Percentiles rank a stretch among this genome's conserved stretches.
Evolutionary conservation across 2,113 vertebrate genomes (phyloP).

Genomic region (Rhodinocichla rosea): DNA sequence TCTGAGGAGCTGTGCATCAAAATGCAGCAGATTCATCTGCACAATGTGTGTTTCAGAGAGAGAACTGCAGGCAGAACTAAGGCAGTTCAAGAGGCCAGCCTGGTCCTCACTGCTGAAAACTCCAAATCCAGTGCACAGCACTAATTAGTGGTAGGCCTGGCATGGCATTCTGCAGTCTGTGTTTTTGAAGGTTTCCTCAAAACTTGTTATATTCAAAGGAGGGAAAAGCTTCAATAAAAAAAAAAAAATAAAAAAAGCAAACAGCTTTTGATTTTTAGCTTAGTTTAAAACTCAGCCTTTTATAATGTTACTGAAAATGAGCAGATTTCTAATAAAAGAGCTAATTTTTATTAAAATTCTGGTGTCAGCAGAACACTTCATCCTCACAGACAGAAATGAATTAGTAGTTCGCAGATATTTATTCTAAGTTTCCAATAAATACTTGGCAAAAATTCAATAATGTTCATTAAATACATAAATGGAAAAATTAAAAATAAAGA

Average conservation of each 20-base stretch:
- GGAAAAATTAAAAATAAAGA: constrained; percentile 78
- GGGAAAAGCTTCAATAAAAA: not conserved
- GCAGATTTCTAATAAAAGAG: constrained; percentile 62
- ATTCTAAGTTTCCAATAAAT: constrained; percentile 65
- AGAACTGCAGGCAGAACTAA: constrained; percentile 21
- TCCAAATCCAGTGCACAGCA: constrained; percentile 40
- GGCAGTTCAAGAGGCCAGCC: constrained; percentile 47
- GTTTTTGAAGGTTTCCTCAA: constrained; percentile 72
- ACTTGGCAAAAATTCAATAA: constrained; percentile 74
- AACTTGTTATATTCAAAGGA: constrained; percentile 52
- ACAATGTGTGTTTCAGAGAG: constrained; percentile 15
- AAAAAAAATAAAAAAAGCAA: not conserved
- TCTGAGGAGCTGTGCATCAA: constrained; percentile 5
- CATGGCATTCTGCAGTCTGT: constrained; percentile 45
- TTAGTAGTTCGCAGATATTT: constrained; percentile 69
- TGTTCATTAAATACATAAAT: constrained; percentile 77
- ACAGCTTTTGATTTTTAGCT: constrained; percentile 65
- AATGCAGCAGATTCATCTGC: constrained; percentile 53
- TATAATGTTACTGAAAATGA: constrained; percentile 34
- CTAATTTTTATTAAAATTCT: constrained; percentile 68
- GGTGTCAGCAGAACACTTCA: constrained; percentile 51
- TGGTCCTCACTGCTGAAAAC: not conserved
- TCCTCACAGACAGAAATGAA: constrained; percentile 64
- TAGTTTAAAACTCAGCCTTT: constrained; percentile 52
- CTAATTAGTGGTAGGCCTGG: constrained; percentile 51